Evolutionary conservation across 2,113 vertebrate genomes (phyloP).

Genomic region (Haemorhous mexicanus): DNA sequence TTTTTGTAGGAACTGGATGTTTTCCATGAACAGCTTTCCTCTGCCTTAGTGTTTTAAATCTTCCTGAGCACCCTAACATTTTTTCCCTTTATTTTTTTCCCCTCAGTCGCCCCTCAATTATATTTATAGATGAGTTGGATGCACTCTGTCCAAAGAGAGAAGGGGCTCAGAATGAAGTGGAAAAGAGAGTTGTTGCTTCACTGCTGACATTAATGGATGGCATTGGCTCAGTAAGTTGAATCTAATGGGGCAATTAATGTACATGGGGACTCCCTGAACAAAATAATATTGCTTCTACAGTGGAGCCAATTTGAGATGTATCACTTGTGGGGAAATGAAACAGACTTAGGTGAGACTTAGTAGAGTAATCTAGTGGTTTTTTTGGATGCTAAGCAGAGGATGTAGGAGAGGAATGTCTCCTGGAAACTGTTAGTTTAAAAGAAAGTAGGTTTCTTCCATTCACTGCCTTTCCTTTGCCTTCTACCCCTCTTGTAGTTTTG

Average conservation of each 20-base stretch:
- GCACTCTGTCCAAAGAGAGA: conserved; percentile 93
- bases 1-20: not conserved
- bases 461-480: not conserved
- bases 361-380: not conserved
- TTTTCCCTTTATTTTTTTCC: not conserved
- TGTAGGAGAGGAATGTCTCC: not conserved
- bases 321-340: not conserved
- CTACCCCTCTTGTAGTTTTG: not conserved
- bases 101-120: conserved; percentile 84
- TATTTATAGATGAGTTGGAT: conserved; percentile 97
- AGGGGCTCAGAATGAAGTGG: conserved; percentile 93
- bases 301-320: not conserved
- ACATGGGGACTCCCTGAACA: not conserved
- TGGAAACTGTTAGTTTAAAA: not conserved
- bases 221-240: conserved; percentile 86
- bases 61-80: not conserved
- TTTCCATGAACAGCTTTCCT: not conserved
- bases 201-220: conserved; percentile 96
- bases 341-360: not conserved
- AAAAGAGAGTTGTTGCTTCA: conserved; percentile 92
- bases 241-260: not conserved
- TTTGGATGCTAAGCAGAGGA: not conserved
- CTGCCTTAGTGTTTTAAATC: not conserved
- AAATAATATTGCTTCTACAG: not conserved
- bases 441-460: not conserved